Percentiles rank a stretch among this genome's conserved stretches.
These are phyloP conservation scores for Vanessa atalanta DNA, from an alignment of 1,140 invertebrate genomes.

Conservation along the genomic window DNA sequence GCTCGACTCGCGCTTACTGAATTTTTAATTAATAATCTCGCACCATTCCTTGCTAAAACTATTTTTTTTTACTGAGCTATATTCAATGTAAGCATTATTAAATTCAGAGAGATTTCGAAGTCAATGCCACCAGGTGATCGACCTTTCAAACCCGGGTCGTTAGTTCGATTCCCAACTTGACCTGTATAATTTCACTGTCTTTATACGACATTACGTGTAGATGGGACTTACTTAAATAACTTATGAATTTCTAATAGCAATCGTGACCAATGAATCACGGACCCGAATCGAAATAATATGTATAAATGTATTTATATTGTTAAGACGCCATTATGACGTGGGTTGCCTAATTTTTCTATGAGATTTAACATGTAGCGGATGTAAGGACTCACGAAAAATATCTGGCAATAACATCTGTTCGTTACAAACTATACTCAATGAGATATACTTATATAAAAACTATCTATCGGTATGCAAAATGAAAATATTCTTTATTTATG, in stretches of 20 bases:
- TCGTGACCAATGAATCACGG: slow-evolving; percentile 4
- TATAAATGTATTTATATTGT: background rate
- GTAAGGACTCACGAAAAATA: too few species aligned
- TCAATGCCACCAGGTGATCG: slow-evolving; percentile 10
- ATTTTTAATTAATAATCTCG: too few species aligned
- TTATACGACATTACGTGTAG: background rate
- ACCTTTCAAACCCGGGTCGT: background rate
- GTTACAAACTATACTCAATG: too few species aligned
- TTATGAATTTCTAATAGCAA: slow-evolving; percentile 1
- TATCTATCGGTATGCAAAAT: too few species aligned
- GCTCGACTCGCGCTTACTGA: too few species aligned
- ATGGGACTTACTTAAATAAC: background rate
- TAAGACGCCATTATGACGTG: background rate
- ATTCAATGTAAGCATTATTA: background rate
- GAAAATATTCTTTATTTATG: too few species aligned
- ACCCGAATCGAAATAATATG: background rate
- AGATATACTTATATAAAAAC: too few species aligned
- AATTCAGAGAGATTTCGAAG: background rate
- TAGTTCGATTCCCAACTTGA: background rate
- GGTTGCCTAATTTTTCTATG: background rate
- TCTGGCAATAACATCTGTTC: too few species aligned
- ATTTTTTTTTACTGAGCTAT: background rate
- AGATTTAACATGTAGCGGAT: too few species aligned
- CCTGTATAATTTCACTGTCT: slow-evolving; percentile 10
- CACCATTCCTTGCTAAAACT: too few species aligned